Percentiles rank a stretch among this genome's conserved stretches.
phyloP scores from a whole-genome alignment of 1,140 invertebrate species.

The Uloborus diversus region DNA sequence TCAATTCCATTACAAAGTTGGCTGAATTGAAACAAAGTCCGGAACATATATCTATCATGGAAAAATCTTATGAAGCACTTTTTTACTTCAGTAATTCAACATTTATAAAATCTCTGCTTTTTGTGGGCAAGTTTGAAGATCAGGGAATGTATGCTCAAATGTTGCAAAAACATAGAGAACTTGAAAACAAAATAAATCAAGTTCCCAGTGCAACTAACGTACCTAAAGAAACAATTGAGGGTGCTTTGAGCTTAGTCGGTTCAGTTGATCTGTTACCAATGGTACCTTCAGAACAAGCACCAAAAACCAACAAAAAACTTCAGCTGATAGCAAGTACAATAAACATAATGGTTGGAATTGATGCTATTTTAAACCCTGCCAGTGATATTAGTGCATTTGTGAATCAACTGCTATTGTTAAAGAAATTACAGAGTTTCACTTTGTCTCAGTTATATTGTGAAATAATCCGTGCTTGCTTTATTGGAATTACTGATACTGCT shows the following conservation, averaged over 20 bases:
- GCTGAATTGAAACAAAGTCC: conserved; percentile 59
- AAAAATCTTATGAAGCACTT: conserved; percentile 63
- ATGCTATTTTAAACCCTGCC: conserved; percentile 81
- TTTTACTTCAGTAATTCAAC: conserved; percentile 63
- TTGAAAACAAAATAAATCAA: conserved; percentile 50
- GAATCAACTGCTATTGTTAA: conserved; percentile 81
- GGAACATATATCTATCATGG: conserved; percentile 64
- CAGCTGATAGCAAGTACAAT: conserved; percentile 30
- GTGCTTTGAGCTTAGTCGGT: conserved; percentile 41
- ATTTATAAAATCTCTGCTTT: conserved; percentile 65
- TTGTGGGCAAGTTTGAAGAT: conserved; percentile 66
- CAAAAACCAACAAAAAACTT: neutral
- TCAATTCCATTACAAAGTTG: conserved; percentile 61
- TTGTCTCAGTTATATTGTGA: conserved; percentile 79
- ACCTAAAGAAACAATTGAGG: conserved; percentile 57
- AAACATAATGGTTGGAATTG: conserved; percentile 58
- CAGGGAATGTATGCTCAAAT: conserved; percentile 60
- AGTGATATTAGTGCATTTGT: conserved; percentile 82
- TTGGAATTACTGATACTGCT: conserved; percentile 78
- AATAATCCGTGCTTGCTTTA: conserved; percentile 85
- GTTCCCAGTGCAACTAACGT: conserved; percentile 37
- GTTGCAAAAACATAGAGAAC: conserved; percentile 55
- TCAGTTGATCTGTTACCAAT: conserved; percentile 45
- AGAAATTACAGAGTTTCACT: conserved; percentile 70
- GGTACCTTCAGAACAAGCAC: neutral